A percentile compares a stretch with the other conserved stretches of the same genome.
Evolutionary conservation across 2,797 vertebrate species (phyloP).

Genomic region (Erethizon dorsatum): DNA sequence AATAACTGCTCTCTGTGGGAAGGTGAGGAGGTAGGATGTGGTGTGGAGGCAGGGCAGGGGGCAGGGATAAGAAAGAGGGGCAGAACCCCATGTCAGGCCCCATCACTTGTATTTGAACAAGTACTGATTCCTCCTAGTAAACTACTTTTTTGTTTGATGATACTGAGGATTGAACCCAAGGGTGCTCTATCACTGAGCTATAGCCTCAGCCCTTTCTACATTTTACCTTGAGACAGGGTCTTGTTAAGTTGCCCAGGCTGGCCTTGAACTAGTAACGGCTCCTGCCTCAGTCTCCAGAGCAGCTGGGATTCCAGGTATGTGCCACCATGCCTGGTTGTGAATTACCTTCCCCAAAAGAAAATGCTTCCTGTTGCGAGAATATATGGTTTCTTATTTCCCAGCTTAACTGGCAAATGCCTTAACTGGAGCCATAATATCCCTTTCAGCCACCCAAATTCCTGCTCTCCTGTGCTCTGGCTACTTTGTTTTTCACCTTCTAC

Average conservation of each 20-base stretch:
- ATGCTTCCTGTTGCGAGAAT: not conserved
- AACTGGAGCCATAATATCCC: not conserved
- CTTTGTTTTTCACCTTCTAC: not conserved
- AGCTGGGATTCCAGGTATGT: not conserved
- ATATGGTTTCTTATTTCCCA: not conserved
- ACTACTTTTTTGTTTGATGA: not conserved
- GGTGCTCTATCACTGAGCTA: not conserved
- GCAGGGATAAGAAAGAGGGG: not conserved
- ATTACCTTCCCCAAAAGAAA: constrained; percentile 21
- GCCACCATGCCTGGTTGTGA: not conserved
- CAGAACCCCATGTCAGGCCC: not conserved
- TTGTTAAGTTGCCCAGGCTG: not conserved
- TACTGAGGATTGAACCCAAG: not conserved
- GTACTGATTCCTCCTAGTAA: not conserved
- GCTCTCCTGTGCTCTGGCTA: not conserved
- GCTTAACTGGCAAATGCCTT: not conserved
- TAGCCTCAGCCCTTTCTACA: not conserved
- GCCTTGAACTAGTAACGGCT: not conserved
- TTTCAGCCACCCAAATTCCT: not conserved
- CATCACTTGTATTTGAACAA: not conserved
- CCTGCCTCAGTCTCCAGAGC: not conserved
- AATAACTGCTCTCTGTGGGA: not conserved
- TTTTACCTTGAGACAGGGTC: not conserved
- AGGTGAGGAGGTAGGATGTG: too few species aligned
- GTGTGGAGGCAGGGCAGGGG: too few species aligned